phyloP scores from a whole-genome alignment of 2,888 invertebrate species.

The Coenonympha arcania region DNA sequence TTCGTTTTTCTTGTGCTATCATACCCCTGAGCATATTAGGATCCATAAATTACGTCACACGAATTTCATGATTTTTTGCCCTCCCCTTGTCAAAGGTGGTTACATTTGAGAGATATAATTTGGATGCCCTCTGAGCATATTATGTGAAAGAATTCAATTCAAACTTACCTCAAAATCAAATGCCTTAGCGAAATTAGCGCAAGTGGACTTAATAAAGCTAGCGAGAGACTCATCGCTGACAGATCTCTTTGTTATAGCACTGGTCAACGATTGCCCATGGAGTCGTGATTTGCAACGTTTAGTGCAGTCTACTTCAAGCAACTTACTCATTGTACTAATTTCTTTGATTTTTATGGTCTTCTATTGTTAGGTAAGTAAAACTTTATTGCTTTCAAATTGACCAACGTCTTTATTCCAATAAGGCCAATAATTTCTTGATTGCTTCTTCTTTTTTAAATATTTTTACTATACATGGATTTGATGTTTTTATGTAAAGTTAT shows the following conservation, averaged over 20 bases:
- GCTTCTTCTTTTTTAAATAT: too few species aligned
- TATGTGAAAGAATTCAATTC: too few species aligned
- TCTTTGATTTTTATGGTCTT: neutral
- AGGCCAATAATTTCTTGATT: neutral
- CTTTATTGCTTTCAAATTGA: neutral
- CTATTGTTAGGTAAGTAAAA: neutral
- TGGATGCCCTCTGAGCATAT: too few species aligned
- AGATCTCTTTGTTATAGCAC: constrained; percentile 78
- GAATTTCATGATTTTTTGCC: too few species aligned
- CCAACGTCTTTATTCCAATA: neutral
- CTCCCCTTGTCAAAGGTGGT: too few species aligned
- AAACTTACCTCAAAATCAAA: constrained; percentile 73
- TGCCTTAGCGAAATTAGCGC: constrained; percentile 75
- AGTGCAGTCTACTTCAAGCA: constrained; percentile 73
- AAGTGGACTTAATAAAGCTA: constrained; percentile 73
- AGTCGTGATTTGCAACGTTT: constrained; percentile 71
- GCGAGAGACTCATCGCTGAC: constrained; percentile 74
- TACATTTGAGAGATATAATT: too few species aligned
- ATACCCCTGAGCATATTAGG: too few species aligned
- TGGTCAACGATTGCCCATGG: constrained; percentile 76
- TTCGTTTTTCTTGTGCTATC: too few species aligned
- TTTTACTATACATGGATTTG: too few species aligned
- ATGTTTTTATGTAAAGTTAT: too few species aligned
- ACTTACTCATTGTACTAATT: constrained; percentile 51
- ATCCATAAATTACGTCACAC: too few species aligned